Evolutionary conservation across 2,113 vertebrate genomes (phyloP), one percentile per base, ranked within the genome.

Genomic region (Aspidoscelis tigris): DNA sequence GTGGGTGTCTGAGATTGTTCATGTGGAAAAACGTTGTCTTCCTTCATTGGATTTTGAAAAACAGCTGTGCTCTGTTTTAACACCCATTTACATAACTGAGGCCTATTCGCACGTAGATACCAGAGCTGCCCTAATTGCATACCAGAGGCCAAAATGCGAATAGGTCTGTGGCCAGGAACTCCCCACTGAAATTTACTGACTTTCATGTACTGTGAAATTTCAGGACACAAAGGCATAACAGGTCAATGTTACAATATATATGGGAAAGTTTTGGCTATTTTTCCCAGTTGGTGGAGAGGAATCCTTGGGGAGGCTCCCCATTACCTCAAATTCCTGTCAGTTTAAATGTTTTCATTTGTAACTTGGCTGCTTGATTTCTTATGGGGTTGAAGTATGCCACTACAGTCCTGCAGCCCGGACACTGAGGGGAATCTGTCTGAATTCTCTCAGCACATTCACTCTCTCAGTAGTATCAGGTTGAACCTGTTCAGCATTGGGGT

Each of bases 401-500:
- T 68, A 83, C 65, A 0, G 0, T n/a, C 75, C 12, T 26, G 22
- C 11, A 1, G 5, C n/a, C 71, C 10, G 3, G 88, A 33, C 85
- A 76, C 66, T 78, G 0, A 70, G 88, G 66, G 55, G 47, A 4
- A 66, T 80, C 58, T 85, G 83, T 81, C 78, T 78, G 82, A 72
- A 91, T 86, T 44, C 78, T 89, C 12, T 81, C 82, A 82, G 78
- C 68, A 65, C 80, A 79, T 92, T 61, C 76, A 84, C 87, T 84
- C 20, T 5, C 0, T 78, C 58, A 14, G 18, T 90, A 78, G 87
- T 78, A 86, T 94, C 93, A 92, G 88, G 93, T 91, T 91, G 92
- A 94, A 95, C 92, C 94, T 95, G 94, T 89, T 93, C 82, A 64
- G 89, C 91, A 69, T 80, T 58, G 83, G 65, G 21, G 78, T 91